phyloP scores from a whole-genome alignment of 1,140 invertebrate species.

The Meteorus sp. region DNA sequence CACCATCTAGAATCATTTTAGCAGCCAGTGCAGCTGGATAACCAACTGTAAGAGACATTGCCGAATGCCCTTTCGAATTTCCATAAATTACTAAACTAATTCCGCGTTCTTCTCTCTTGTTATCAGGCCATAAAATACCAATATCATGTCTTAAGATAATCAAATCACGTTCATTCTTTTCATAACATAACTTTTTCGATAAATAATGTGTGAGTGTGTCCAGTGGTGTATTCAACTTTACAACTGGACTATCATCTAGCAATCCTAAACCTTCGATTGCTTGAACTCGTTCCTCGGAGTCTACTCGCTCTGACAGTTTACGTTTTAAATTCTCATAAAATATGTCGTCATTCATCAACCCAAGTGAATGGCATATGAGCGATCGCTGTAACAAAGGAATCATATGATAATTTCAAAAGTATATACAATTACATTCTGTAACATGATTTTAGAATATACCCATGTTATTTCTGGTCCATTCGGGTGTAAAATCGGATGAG shows the following conservation, averaged over 20 bases:
- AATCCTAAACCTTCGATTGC: conserved; percentile 85
- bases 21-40: conserved; percentile 94
- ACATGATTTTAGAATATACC: conserved; percentile 62
- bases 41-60: conserved; percentile 97
- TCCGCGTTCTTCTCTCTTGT: conserved; percentile 77
- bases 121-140: conserved; percentile 89
- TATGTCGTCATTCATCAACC: conserved; percentile 81
- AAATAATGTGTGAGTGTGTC: conserved; percentile 92
- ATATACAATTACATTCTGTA: background rate
- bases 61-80: conserved; percentile 81
- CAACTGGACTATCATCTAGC: conserved; percentile 78
- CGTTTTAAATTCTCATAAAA: conserved; percentile 92
- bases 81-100: conserved; percentile 96
- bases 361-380: conserved; percentile 84
- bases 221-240: conserved; percentile 84
- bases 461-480: conserved; percentile 96
- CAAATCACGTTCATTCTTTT: conserved; percentile 86
- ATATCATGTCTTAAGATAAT: conserved; percentile 94
- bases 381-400: conserved; percentile 64
- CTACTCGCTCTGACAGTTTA: conserved; percentile 75
- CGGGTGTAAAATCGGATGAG: conserved; percentile 86
- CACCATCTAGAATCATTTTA: conserved; percentile 96
- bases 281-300: conserved; percentile 67
- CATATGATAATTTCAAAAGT: conserved; percentile 12
- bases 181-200: conserved; percentile 81